A percentile compares a stretch with the other conserved stretches of the same genome.
These are phyloP conservation scores for Drosophila greeni DNA, from an alignment of 2,888 invertebrate genomes.

Conservation along the genomic window DNA sequence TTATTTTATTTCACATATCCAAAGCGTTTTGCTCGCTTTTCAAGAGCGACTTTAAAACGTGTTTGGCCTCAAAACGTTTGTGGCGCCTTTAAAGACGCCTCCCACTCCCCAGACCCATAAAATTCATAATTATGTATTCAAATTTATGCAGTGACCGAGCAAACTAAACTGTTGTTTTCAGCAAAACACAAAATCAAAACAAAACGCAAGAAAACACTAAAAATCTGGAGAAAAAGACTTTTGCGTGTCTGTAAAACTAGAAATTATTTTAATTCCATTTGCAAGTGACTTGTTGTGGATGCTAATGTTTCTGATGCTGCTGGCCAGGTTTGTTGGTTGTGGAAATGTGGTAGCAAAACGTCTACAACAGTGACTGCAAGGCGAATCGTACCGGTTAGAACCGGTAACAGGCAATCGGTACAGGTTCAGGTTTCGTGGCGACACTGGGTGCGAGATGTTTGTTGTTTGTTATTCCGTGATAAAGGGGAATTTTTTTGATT, in stretches of 20 bases:
- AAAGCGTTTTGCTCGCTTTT: not conserved
- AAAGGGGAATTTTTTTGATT: conserved; percentile 14
- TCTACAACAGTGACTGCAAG: conserved; percentile 35
- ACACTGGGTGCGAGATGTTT: conserved; percentile 11
- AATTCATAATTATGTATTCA: conserved; percentile 9
- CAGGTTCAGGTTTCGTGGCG: conserved; percentile 42
- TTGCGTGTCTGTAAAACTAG: conserved; percentile 34
- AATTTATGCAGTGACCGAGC: conserved; percentile 30
- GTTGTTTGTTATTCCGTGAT: conserved; percentile 4
- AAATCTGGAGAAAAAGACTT: conserved; percentile 6
- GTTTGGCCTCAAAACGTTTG: conserved; percentile 3
- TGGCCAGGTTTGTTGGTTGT: conserved; percentile 25
- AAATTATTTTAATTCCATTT: conserved; percentile 57
- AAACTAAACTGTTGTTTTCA: conserved; percentile 33
- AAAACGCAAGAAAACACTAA: conserved; percentile 33
- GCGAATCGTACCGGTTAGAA: conserved; percentile 56
- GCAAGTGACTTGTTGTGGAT: conserved; percentile 33
- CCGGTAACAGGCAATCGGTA: conserved; percentile 50
- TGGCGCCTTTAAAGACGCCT: conserved; percentile 1
- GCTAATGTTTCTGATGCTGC: conserved; percentile 3
- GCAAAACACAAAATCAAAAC: conserved; percentile 41
- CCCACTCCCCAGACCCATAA: not conserved
- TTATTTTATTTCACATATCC: not conserved
- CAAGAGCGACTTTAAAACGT: not conserved
- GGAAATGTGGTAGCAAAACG: conserved; percentile 26